These are phyloP conservation scores for Antechinus stuartii DNA, from an alignment of 2,113 vertebrate genomes.

Conservation along the genomic window DNA sequence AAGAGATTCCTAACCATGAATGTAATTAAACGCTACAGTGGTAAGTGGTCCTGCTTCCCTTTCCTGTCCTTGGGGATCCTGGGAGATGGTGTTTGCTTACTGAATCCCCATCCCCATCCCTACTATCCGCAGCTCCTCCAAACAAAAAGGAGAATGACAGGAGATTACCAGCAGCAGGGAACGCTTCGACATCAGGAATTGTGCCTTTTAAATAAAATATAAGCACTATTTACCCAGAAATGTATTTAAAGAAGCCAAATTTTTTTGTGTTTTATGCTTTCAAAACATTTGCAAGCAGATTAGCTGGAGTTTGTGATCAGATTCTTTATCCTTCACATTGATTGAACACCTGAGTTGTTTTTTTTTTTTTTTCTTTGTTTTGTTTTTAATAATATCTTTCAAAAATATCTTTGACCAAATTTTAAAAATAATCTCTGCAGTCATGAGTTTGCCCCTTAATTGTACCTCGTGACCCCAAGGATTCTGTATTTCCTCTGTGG, in stretches of 20 bases:
- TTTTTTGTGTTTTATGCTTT: constrained; percentile 2
- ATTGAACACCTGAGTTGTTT: constrained; percentile 2
- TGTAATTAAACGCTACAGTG: constrained; percentile 77
- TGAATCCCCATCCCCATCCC: background rate
- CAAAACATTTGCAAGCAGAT: constrained; percentile 27
- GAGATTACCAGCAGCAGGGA: background rate
- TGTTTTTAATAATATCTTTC: constrained; percentile 38
- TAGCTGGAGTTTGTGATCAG: constrained; percentile 14
- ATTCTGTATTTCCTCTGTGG: constrained; percentile 8
- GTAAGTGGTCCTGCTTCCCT: constrained; percentile 78
- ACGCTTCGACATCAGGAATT: constrained; percentile 17
- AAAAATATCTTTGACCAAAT: constrained; percentile 13
- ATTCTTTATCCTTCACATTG: constrained; percentile 39
- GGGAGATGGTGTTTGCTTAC: background rate
- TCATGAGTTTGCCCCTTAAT: background rate
- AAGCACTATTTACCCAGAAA: constrained; percentile 9
- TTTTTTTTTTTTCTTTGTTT: background rate
- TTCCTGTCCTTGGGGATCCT: background rate
- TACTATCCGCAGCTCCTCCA: background rate
- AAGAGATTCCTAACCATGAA: constrained; percentile 88
- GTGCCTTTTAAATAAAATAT: constrained; percentile 11
- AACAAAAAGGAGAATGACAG: background rate
- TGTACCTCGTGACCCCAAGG: background rate
- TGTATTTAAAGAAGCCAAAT: background rate
- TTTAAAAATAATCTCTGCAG: constrained; percentile 27